phyloP scores from a whole-genome alignment of 2,797 vertebrate species.

The Galaxias olidus region DNA sequence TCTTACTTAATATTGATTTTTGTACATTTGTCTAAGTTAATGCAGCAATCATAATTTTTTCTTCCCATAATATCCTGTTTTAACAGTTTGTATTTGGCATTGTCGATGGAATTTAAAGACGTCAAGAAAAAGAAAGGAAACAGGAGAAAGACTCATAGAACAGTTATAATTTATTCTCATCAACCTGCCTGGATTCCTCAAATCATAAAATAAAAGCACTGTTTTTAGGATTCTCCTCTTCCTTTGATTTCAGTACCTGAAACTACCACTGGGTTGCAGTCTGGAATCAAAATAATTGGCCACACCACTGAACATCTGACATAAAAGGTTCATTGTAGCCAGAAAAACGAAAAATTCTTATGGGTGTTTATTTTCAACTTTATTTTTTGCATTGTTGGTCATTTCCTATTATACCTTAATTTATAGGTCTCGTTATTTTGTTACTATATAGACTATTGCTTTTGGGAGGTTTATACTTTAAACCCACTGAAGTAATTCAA shows the following conservation, averaged over 20 bases:
- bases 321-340: background rate
- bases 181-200: conserved; percentile 1
- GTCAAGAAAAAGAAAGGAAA: background rate
- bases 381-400: too few species aligned
- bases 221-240: conserved; percentile 18
- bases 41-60: conserved; percentile 5
- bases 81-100: conserved; percentile 1
- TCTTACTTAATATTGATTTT: background rate
- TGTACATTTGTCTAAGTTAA: too few species aligned
- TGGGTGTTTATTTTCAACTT: too few species aligned
- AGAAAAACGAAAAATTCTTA: background rate
- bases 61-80: background rate
- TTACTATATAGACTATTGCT: background rate
- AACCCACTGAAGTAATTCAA: background rate
- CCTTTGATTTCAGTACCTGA: conserved; percentile 1
- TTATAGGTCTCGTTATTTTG: too few species aligned
- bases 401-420: too few species aligned
- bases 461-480: background rate
- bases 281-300: conserved; percentile 11
- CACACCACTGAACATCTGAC: background rate
- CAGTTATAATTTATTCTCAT: background rate
- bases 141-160: background rate
- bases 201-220: conserved; percentile 42
- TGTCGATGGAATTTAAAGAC: conserved; percentile 8
- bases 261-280: conserved; percentile 54